Conservation (phyloP, 2,113 vertebrate species). For the Oxyruncus cristatus region DNA sequence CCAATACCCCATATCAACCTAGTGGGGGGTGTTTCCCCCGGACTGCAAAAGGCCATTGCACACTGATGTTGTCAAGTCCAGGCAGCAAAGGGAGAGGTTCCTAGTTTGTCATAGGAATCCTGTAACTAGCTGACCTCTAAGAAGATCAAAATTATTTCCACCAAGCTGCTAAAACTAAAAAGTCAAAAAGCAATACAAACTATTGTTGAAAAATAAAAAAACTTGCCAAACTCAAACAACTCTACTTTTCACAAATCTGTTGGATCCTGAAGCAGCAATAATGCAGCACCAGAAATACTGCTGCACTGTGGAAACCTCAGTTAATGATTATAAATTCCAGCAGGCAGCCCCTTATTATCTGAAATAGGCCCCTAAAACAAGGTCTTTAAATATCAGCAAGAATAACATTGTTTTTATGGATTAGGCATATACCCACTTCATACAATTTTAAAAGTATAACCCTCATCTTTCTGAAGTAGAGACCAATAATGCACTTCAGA, state of each 20-base stretch:
- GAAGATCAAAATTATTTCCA: neutral
- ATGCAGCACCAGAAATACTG: neutral
- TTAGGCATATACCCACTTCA: neutral
- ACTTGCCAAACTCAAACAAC: neutral
- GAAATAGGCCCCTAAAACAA: neutral
- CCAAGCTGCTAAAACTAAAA: neutral
- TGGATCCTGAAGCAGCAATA: neutral
- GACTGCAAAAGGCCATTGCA: neutral
- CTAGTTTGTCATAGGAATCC: neutral
- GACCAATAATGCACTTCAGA: neutral
- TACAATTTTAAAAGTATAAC: constrained; percentile 7
- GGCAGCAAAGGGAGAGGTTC: neutral
- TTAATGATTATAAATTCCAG: neutral
- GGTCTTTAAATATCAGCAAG: constrained; percentile 25
- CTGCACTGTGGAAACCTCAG: neutral
- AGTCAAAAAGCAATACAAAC: neutral
- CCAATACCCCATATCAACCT: neutral
- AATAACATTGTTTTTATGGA: neutral
- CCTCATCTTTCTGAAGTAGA: constrained; percentile 12
- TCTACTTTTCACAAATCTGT: neutral
- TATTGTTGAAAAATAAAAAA: neutral
- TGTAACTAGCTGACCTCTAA: neutral
- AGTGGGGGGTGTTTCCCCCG: rapidly evolving
- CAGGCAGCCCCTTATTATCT: neutral
- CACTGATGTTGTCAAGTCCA: neutral